Percentiles rank a stretch among this genome's conserved stretches.
Conservation (phyloP, 2,797 vertebrate species). For the Strix occidentalis region DNA sequence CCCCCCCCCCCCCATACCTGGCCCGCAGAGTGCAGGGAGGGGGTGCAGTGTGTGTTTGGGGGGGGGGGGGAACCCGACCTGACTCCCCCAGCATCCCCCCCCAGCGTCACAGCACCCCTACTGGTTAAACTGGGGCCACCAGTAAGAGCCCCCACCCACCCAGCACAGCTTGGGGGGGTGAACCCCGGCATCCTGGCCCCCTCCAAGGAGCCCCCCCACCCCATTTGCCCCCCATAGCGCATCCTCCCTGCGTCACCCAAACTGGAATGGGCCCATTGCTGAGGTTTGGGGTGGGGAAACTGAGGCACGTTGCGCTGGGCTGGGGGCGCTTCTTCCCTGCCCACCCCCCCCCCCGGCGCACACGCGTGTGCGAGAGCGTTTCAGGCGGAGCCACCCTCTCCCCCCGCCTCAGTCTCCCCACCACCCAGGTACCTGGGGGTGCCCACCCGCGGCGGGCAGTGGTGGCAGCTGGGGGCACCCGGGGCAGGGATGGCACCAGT, state of each 20-base stretch:
- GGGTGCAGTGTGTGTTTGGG: too few relatives aligned
- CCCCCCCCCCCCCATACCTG: too few relatives aligned
- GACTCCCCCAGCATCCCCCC: neutral
- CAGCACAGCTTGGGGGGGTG: neutral
- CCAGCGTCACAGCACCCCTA: neutral
- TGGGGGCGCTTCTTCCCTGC: neutral
- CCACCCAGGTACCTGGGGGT: neutral
- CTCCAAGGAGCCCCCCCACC: too few relatives aligned
- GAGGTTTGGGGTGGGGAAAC: neutral
- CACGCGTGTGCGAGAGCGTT: too few relatives aligned
- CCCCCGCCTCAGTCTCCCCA: neutral
- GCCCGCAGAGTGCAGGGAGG: neutral
- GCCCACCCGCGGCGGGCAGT: neutral
- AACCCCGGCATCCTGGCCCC: neutral
- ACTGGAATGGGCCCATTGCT: rapidly evolving
- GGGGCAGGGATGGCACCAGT: neutral
- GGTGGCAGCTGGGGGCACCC: neutral
- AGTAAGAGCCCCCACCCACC: neutral
- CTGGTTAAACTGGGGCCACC: neutral
- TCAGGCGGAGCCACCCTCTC: too few relatives aligned
- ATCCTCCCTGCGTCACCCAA: neutral
- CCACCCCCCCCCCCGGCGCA: neutral
- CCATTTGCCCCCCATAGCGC: rapidly evolving
- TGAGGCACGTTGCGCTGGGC: neutral
- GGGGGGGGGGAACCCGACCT: neutral